phyloP scores from a whole-genome alignment of 2,113 vertebrate species.

The Muntiacus reevesi region DNA sequence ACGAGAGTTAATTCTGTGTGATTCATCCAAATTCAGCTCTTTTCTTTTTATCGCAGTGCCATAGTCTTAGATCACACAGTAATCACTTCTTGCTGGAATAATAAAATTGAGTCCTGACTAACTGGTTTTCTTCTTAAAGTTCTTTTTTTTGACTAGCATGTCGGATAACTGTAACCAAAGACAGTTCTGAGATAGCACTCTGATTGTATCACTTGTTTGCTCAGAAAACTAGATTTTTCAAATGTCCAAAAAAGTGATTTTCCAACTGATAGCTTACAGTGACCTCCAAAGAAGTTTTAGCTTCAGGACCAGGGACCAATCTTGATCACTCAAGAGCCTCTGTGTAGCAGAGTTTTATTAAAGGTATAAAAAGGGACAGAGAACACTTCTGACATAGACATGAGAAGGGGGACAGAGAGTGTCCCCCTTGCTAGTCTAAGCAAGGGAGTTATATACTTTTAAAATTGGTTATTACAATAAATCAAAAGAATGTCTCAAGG shows the following conservation, averaged over 20 bases:
- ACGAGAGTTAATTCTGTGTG: background rate
- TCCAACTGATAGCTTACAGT: background rate
- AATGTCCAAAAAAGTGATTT: background rate
- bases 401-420: background rate
- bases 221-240: background rate
- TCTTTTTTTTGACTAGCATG: background rate
- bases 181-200: background rate
- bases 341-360: background rate
- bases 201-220: background rate
- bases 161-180: background rate
- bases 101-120: background rate
- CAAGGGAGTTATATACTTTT: background rate
- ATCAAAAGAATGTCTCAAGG: background rate
- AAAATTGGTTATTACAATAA: background rate
- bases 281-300: background rate
- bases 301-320: background rate
- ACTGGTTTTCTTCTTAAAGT: background rate
- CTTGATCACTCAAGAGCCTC: background rate
- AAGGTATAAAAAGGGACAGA: background rate
- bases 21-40: background rate
- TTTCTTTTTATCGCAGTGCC: background rate
- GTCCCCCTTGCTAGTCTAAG: background rate
- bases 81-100: background rate
- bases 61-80: background rate
- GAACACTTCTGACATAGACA: background rate